Base-by-base conservation (phyloP, 1,140 invertebrate genomes). In the Macrostomum lignano region DNA sequence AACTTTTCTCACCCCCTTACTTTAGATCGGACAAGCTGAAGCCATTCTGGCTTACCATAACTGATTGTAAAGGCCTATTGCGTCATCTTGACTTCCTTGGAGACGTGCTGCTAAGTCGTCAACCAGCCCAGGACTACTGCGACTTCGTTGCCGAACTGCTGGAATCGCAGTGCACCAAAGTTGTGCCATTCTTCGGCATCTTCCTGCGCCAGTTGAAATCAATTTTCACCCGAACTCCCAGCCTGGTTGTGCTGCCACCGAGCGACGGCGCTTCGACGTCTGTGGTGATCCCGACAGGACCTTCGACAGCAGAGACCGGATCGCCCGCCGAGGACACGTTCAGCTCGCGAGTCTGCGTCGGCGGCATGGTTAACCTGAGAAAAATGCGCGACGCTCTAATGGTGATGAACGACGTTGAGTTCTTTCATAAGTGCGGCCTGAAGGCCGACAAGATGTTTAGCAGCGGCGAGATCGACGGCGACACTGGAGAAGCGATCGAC, bases 111-210 rank as follows among this genome's bases (percentile, higher is more conserved):
- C 60, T 79, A 31, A 52, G 50, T 1, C 34, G 44, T 15, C 48
- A 53, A 31, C 44, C 48, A 4, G 49, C 48, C 10, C 36, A 40
- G 23, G 47, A 51, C 17, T 60, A 60, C 40, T 43, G 76, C 40
- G 61, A 69, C 26, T 76, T 77, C 2, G 60, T 86, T 25, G 68
- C 66, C 11, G 55, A 74, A 42, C 76, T 77, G 0, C 62, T 84
- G 21, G 68, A 70, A 17, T 78, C 84, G 64, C 71, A 73, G 1
- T 71, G 77, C 45, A 81, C 74, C 50, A 67, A 71, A 33, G 70
- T 82, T 2, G 70, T 88, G 42, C 82, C 82, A 7, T 91, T 84
- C 55, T 88, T 86, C 50, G 81, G 79, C 6, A 69, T 70, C 15
- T 88, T 86, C 52, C 62, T 88, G 10, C 65, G 73, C 24, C 76